phyloP scores from a whole-genome alignment of 2,797 vertebrate species.

The Poecilia velifera region DNA sequence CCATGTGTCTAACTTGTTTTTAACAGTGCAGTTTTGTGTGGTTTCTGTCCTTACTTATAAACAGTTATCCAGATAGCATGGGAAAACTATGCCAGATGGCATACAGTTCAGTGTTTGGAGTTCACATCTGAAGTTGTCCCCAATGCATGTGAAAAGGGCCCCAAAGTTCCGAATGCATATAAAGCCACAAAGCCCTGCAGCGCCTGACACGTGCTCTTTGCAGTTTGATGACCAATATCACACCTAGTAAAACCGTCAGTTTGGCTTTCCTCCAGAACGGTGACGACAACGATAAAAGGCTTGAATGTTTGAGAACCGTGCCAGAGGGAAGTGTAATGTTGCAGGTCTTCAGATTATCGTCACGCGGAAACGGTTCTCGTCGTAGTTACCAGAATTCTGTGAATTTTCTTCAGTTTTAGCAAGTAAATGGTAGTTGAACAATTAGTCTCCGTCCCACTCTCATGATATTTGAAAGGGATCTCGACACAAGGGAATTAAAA shows the following conservation, averaged over 20 bases:
- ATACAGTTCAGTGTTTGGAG: not conserved
- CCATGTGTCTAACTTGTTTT: conserved; percentile 36
- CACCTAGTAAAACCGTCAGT: conserved; percentile 46
- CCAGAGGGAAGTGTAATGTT: not conserved
- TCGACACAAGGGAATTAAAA: not conserved
- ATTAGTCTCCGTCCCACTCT: not conserved
- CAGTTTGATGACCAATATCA: conserved; percentile 20
- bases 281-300: not conserved
- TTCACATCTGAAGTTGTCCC: not conserved
- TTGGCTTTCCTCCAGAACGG: not conserved
- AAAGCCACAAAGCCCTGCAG: conserved; percentile 8
- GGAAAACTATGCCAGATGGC: not conserved
- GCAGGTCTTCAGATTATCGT: not conserved
- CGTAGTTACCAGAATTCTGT: not conserved
- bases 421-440: not conserved
- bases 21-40: conserved; percentile 1
- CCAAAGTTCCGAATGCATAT: not conserved
- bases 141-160: not conserved
- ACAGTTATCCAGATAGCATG: not conserved
- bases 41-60: conserved; percentile 31
- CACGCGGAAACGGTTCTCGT: not conserved
- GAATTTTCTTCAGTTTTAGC: not conserved
- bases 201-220: conserved; percentile 4
- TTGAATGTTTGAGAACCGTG: not conserved
- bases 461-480: not conserved